Evolutionary conservation across 1,140 invertebrate genomes (phyloP).

Genomic region (Hormaphis cornu): DNA sequence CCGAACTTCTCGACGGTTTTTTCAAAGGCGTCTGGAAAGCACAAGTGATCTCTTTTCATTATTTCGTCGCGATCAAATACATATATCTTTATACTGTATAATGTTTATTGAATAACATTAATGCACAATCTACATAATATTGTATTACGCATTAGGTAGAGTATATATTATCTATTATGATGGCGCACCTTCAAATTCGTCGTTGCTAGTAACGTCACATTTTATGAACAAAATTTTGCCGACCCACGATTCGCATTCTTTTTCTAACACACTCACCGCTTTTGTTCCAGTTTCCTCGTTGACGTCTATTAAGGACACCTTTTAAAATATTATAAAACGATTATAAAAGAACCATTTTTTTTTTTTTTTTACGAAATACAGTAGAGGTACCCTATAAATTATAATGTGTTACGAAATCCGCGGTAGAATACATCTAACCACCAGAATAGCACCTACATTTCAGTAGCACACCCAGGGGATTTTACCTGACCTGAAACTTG

Average conservation of each 20-base stretch:
- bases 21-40: neutral
- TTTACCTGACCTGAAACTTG: too few species aligned
- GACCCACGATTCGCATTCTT: neutral
- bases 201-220: slow-evolving; percentile 8
- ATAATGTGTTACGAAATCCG: too few species aligned
- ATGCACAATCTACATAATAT: neutral
- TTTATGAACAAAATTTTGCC: neutral
- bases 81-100: neutral
- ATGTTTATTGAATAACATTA: neutral
- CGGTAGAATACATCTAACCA: too few species aligned
- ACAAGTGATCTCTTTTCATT: too few species aligned
- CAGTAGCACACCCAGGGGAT: too few species aligned
- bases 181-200: slow-evolving; percentile 9
- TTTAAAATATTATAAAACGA: too few species aligned
- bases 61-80: too few species aligned
- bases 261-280: neutral
- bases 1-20: neutral
- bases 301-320: slow-evolving; percentile 8
- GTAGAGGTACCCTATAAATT: too few species aligned
- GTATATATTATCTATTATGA: too few species aligned
- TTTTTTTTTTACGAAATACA: too few species aligned
- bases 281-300: neutral
- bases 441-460: too few species aligned
- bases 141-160: neutral
- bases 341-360: too few species aligned